A percentile compares a stretch with the other conserved stretches of the same genome.
phyloP scores from a whole-genome alignment of 2,888 invertebrate genomes.

The Synergus gifuensis region DNA sequence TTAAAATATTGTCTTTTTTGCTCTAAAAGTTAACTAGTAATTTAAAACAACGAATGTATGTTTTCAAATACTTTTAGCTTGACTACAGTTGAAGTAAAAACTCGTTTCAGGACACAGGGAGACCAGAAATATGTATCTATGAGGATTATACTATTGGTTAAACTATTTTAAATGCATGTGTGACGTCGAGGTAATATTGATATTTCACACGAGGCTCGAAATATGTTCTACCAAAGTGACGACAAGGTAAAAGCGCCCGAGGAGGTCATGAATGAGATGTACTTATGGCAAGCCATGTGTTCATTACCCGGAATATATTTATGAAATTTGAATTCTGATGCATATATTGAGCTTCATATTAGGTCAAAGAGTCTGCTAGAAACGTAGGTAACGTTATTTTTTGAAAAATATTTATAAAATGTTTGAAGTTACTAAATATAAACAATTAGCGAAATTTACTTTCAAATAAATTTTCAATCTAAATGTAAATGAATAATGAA shows the following conservation, averaged over 20 bases:
- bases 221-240: slow-evolving; percentile 16
- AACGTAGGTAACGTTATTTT: neutral
- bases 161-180: slow-evolving; percentile 8
- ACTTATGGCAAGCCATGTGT: slow-evolving; percentile 3
- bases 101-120: neutral
- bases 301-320: neutral
- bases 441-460: too few species aligned
- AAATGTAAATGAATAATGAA: too few species aligned
- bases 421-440: too few species aligned
- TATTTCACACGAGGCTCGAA: slow-evolving; percentile 21
- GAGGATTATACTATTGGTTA: neutral
- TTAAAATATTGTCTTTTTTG: neutral
- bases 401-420: too few species aligned
- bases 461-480: too few species aligned
- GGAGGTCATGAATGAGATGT: slow-evolving; percentile 13
- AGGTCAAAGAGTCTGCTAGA: slow-evolving; percentile 1
- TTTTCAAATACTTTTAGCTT: too few species aligned
- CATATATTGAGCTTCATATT: slow-evolving; percentile 1
- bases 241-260: slow-evolving; percentile 18
- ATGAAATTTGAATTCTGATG: slow-evolving; percentile 4
- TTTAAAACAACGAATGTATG: too few species aligned
- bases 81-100: neutral
- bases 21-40: too few species aligned
- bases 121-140: neutral
- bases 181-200: slow-evolving; percentile 20